Percentiles rank a stretch among this genome's conserved stretches.
Evolutionary conservation across 2,888 invertebrate genomes (phyloP).

Genomic region (Mimas tiliae): DNA sequence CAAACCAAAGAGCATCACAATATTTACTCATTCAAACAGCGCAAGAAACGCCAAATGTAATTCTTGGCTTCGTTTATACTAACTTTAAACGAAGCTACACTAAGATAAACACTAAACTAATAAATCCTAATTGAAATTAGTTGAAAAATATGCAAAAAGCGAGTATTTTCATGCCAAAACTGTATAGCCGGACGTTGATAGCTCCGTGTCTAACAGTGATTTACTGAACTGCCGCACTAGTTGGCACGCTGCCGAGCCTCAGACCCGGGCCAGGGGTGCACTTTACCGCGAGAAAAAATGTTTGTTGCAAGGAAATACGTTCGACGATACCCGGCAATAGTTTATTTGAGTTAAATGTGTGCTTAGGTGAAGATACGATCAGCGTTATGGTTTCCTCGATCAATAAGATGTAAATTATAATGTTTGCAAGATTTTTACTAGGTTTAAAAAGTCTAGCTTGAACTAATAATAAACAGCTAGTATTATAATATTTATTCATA

Average conservation of each 20-base stretch:
- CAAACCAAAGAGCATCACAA: neutral
- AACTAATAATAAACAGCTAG: no score
- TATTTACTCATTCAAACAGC: neutral
- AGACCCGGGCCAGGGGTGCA: constrained; percentile 63
- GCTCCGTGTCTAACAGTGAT: constrained; percentile 56
- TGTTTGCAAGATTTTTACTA: neutral
- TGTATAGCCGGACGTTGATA: constrained; percentile 47
- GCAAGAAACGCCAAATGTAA: no score
- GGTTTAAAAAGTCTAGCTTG: no score
- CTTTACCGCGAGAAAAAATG: constrained; percentile 68
- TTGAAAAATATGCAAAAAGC: constrained; percentile 7
- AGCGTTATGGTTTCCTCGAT: neutral
- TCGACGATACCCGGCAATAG: constrained; percentile 41
- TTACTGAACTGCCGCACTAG: constrained; percentile 56
- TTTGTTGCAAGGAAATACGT: constrained; percentile 45
- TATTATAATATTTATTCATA: no score
- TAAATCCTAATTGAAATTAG: constrained; percentile 17
- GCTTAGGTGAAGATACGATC: constrained; percentile 6
- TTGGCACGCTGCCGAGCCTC: constrained; percentile 74
- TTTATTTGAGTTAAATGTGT: constrained; percentile 37
- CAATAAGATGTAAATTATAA: neutral
- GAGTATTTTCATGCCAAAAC: constrained; percentile 19
- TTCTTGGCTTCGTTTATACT: constrained; percentile 9
- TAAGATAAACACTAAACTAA: constrained; percentile 1
- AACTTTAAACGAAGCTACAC: neutral